Evolutionary conservation across 2,888 invertebrate genomes (phyloP).

Genomic region (Ernsta delagoae): DNA sequence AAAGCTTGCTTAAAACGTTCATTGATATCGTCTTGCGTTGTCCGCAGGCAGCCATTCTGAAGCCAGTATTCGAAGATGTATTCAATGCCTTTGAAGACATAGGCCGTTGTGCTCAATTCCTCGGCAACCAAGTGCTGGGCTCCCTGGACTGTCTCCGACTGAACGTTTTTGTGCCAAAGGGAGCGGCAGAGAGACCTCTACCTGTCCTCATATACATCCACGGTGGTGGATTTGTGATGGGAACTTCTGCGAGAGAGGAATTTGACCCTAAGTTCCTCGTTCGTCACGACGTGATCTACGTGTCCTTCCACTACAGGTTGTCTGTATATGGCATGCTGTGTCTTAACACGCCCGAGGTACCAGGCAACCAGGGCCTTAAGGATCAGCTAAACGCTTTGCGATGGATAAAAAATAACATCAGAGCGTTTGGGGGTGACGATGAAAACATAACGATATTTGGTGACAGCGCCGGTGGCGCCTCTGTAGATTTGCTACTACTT

Average conservation of each 20-base stretch:
- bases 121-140: background rate
- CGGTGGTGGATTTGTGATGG: background rate
- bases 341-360: background rate
- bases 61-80: background rate
- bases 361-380: constrained; percentile 56
- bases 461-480: constrained; percentile 58
- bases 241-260: background rate
- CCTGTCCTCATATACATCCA: background rate
- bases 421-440: constrained; percentile 61
- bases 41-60: too few relatives aligned
- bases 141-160: background rate
- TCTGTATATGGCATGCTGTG: background rate
- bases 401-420: constrained; percentile 44
- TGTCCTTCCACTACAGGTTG: background rate
- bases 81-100: background rate
- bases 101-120: background rate
- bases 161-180: background rate
- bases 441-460: constrained; percentile 61
- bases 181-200: background rate
- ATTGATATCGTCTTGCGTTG: too few relatives aligned
- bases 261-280: background rate
- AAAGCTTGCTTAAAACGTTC: too few relatives aligned
- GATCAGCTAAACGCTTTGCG: constrained; percentile 43
- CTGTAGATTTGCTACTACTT: background rate
- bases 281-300: background rate